Conservation (phyloP, 92 coral and sea anemone genomes). For the Virgularia gustaviana region DNA sequence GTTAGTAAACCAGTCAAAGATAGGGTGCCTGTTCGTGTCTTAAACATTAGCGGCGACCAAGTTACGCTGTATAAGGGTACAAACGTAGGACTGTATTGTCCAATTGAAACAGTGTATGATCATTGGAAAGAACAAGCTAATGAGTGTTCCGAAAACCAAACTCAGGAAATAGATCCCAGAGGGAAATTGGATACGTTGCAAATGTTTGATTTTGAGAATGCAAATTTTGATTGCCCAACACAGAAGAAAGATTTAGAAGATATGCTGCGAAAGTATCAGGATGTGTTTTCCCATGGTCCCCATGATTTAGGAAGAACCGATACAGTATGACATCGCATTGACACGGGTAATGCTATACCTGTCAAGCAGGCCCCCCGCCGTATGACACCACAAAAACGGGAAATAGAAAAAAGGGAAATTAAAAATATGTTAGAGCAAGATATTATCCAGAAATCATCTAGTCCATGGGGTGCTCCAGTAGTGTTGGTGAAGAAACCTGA, state of each 20-base stretch:
- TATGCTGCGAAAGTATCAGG: background rate
- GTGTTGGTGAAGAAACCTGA: background rate
- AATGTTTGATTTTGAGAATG: constrained; percentile 1
- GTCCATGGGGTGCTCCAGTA: too few relatives aligned
- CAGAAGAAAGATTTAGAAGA: background rate
- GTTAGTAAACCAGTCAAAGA: background rate
- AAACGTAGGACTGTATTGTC: background rate
- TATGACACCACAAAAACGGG: constrained; percentile 3
- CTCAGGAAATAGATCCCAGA: background rate
- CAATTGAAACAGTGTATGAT: background rate
- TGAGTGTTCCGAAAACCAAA: background rate
- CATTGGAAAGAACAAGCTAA: background rate
- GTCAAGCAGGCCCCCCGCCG: background rate
- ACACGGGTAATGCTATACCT: background rate
- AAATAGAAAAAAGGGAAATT: background rate
- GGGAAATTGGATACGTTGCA: background rate
- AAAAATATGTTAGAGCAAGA: background rate
- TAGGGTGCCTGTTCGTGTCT: background rate
- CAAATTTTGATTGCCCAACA: background rate
- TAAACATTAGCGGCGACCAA: background rate
- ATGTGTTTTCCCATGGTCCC: background rate
- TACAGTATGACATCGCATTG: background rate
- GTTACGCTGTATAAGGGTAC: background rate
- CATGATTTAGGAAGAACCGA: background rate
- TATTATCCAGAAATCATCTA: background rate